Base-by-base conservation (phyloP, 2,797 vertebrate genomes). In the Melanotaenia trifasciata region DNA sequence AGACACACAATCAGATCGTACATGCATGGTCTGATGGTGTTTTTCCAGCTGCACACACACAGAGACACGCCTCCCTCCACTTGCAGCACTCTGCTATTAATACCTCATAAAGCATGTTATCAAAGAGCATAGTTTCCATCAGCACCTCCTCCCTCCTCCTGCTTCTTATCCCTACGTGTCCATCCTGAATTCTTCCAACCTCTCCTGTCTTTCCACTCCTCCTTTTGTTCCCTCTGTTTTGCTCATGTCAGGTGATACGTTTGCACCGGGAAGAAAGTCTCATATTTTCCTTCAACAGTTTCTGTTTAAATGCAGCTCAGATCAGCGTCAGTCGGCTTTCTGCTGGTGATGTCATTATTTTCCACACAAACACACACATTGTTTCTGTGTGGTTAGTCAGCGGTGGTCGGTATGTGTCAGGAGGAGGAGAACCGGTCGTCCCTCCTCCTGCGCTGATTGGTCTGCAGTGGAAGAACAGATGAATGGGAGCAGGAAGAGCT, bases 41-140 rank as follows among this genome's bases (percentile, higher is more conserved):
- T 47, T 47, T 47, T 47, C 45, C 47, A 45, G 43, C 43, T 45
- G 24, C 73, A 72, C 76, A 60, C 54, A 74, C 70, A 33, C 33
- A 40, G 12, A 40, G 12, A 43, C 40, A 43, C 53, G 47, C 50
- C 45, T 63, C 58, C 69, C 53, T 72, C 65, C 81, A 78, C 84
- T 79, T 72, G 8, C 79, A 67, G 76, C 87, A 72, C 79, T 70
- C 78, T 78, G 84, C 89, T 92, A 90, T 91, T 90, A 90, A 91
- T 91, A 90, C 80, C 87, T 79, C 87, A 87, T 89, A 87, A 93
- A 87, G 33, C 78, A 59, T 80, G 89, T 88, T 90, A 87, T 92
- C 90, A 88, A 40, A 81, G 70, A 67, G 83, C 90, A 89, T 89
- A 89, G 74, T 91, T 91, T 92, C 89, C 92, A 90, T 85, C 67